phyloP scores from a whole-genome alignment of 2,888 invertebrate genomes.

The Agrypnus murinus region DNA sequence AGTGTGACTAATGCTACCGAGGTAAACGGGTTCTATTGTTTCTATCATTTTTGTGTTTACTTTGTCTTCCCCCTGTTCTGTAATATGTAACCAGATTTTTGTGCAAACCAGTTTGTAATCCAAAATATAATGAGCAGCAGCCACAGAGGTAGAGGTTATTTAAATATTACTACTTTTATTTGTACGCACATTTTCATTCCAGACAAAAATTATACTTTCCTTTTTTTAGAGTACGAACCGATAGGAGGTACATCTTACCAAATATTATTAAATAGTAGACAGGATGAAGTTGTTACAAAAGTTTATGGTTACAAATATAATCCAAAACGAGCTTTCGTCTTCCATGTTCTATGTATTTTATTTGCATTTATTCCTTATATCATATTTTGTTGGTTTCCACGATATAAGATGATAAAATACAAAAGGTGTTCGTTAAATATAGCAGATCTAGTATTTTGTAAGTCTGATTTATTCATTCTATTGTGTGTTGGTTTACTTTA shows the following conservation, averaged over 20 bases:
- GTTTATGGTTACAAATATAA: slow-evolving; percentile 74
- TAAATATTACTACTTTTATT: background rate
- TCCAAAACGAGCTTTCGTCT: slow-evolving; percentile 70
- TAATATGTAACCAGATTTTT: slow-evolving; percentile 13
- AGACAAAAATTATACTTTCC: no score
- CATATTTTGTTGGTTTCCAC: slow-evolving; percentile 75
- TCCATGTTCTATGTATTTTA: slow-evolving; percentile 72
- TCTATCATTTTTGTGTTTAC: background rate
- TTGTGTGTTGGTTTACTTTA: no score
- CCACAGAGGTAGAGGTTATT: slow-evolving; percentile 29
- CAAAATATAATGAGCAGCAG: slow-evolving; percentile 22
- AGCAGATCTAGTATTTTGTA: slow-evolving; percentile 76
- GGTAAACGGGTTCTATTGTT: slow-evolving; percentile 24
- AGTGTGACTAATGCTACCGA: background rate
- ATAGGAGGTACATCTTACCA: slow-evolving; percentile 75
- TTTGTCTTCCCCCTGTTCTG: background rate
- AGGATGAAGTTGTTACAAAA: slow-evolving; percentile 69
- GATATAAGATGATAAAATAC: slow-evolving; percentile 74
- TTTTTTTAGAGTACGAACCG: slow-evolving; percentile 74
- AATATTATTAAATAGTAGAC: slow-evolving; percentile 70
- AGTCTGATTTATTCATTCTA: no score
- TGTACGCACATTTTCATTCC: background rate
- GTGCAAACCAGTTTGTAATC: background rate
- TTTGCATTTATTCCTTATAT: slow-evolving; percentile 76
- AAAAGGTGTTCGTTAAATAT: slow-evolving; percentile 74